phyloP scores from a whole-genome alignment of 1,140 invertebrate genomes.

The Penaeus vannamei region DNA sequence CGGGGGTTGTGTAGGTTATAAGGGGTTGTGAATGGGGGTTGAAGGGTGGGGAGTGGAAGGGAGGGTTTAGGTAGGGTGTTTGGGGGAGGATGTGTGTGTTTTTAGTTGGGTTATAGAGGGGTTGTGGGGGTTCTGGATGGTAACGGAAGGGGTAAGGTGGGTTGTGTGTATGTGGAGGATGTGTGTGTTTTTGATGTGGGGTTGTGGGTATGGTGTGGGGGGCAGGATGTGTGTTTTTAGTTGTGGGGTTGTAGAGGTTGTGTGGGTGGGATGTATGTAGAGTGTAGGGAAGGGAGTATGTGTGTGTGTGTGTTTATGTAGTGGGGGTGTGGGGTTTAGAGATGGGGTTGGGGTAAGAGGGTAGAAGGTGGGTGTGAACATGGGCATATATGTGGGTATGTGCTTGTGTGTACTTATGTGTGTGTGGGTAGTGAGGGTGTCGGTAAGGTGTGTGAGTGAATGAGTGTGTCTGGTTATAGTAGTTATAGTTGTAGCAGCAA shows the following conservation, averaged over 20 bases:
- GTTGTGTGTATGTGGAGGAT: neutral
- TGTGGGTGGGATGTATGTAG: neutral
- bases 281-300: too few relatives aligned
- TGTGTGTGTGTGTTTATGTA: too few relatives aligned
- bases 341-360: too few relatives aligned
- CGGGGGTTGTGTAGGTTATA: neutral
- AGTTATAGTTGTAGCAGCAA: too few relatives aligned
- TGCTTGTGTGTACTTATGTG: neutral
- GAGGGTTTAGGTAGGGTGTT: neutral
- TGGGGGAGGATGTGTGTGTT: neutral
- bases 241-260: neutral
- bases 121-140: too few relatives aligned
- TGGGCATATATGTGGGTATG: neutral
- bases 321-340: too few relatives aligned
- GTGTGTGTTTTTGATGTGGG: neutral
- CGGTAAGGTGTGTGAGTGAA: neutral
- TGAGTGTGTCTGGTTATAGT: too few relatives aligned
- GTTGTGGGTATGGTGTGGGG: neutral
- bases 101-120: neutral
- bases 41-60: neutral
- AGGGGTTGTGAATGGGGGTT: neutral
- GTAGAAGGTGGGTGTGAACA: too few relatives aligned
- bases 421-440: neutral
- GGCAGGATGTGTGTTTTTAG: neutral
- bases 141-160: neutral